A percentile compares a stretch with the other conserved stretches of the same genome.
Evolutionary conservation across 2,797 vertebrate genomes (phyloP).

Genomic region (Acanthopagrus latus): DNA sequence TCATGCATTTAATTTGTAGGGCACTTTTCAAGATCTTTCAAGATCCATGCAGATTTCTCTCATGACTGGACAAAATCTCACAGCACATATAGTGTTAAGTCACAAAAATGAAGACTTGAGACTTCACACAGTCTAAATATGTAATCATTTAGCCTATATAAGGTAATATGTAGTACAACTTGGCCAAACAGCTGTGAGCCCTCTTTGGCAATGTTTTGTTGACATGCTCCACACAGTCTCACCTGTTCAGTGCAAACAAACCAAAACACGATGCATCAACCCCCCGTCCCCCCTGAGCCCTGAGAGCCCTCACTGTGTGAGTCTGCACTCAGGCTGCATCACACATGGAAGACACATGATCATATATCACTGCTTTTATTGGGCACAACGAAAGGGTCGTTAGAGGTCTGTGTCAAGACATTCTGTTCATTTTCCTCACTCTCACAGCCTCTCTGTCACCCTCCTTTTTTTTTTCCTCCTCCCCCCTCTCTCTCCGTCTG

Average conservation of each 20-base stretch:
- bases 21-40: not conserved
- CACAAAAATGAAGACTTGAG: not conserved
- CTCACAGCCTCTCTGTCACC: not conserved
- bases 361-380: slow-evolving; percentile 67
- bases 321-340: slow-evolving; percentile 30
- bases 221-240: not conserved
- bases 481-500: not conserved
- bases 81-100: not conserved
- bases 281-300: not conserved
- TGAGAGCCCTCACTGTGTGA: not conserved
- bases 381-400: slow-evolving; percentile 47
- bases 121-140: not conserved
- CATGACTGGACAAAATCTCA: not conserved
- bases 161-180: not conserved
- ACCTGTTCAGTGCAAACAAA: not conserved
- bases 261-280: not conserved
- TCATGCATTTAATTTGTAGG: not conserved
- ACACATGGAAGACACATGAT: slow-evolving; percentile 69
- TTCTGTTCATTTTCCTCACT: slow-evolving; percentile 38
- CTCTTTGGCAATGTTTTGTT: not conserved
- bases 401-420: slow-evolving; percentile 51
- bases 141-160: not conserved
- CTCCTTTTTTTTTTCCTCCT: too few species aligned
- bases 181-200: too few species aligned
- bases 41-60: not conserved